Conservation (phyloP, 2,113 vertebrate genomes). For the Xyrauchen texanus region DNA sequence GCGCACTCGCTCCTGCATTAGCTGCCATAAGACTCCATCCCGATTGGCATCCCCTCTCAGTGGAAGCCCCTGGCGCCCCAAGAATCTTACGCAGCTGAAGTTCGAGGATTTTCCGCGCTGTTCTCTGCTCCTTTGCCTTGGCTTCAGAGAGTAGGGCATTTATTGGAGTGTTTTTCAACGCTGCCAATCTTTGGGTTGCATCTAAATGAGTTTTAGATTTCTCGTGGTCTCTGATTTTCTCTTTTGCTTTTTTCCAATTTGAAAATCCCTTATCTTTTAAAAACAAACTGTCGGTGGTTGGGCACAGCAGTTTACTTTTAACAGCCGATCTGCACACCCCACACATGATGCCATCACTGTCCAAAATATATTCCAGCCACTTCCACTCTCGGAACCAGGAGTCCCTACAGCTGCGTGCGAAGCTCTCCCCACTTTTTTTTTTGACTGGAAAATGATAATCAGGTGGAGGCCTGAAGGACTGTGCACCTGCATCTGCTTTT, state of each 20-base stretch:
- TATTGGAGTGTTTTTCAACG: slow-evolving; percentile 22
- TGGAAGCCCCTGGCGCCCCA: slow-evolving; percentile 27
- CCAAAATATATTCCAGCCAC: slow-evolving; percentile 25
- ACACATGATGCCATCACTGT: slow-evolving; percentile 14
- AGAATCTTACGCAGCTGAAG: slow-evolving; percentile 18
- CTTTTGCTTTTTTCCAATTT: no score
- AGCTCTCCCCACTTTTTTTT: no score
- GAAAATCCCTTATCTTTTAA: no score
- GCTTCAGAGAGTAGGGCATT: slow-evolving; percentile 24
- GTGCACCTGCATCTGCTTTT: no score
- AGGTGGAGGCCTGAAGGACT: no score
- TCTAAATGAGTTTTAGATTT: slow-evolving; percentile 3
- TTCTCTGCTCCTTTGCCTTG: slow-evolving; percentile 12
- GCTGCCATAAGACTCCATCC: slow-evolving; percentile 35
- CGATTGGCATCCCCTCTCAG: slow-evolving; percentile 33
- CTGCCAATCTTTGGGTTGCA: neutral
- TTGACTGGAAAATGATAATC: no score
- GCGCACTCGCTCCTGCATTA: slow-evolving; percentile 22
- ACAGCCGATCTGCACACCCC: slow-evolving; percentile 9
- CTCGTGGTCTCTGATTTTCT: slow-evolving; percentile 25
- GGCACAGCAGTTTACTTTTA: slow-evolving; percentile 17
- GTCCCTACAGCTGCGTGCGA: no score
- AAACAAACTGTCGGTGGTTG: slow-evolving; percentile 8
- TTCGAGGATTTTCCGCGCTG: slow-evolving; percentile 25
- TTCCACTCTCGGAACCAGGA: no score